Conservation (phyloP, 1,140 invertebrate genomes). For the Caerostris darwini region DNA sequence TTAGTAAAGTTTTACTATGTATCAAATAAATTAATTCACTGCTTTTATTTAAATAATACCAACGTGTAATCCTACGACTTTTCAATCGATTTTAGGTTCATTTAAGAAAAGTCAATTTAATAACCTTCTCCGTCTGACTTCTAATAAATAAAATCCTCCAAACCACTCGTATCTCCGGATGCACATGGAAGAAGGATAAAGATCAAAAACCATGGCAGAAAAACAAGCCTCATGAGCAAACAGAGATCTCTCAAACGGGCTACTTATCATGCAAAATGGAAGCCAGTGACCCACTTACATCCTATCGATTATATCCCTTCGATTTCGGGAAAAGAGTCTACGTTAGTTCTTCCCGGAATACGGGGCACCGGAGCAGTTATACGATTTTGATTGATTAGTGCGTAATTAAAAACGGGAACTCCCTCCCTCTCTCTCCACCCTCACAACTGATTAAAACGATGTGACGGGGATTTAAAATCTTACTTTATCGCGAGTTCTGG, state of each 20-base stretch:
- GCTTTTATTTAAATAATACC: too few species aligned
- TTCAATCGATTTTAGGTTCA: too few species aligned
- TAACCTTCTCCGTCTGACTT: too few species aligned
- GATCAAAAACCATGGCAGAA: not conserved
- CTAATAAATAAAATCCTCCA: not conserved
- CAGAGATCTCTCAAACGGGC: constrained; percentile 2
- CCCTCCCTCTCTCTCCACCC: not conserved
- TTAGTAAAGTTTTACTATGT: too few species aligned
- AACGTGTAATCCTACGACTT: too few species aligned
- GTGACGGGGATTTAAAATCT: not conserved
- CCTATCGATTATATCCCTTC: constrained; percentile 40
- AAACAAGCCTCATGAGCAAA: constrained; percentile 7
- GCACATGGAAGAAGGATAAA: not conserved
- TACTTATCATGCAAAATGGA: constrained; percentile 56
- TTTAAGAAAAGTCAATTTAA: too few species aligned
- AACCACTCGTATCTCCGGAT: not conserved
- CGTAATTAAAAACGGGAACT: not conserved
- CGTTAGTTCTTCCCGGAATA: not conserved
- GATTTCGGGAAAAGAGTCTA: constrained; percentile 9
- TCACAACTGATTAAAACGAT: not conserved
- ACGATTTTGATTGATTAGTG: constrained; percentile 23
- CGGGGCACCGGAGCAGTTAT: not conserved
- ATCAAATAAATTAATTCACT: too few species aligned
- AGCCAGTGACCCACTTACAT: constrained; percentile 53
- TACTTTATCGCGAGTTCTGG: not conserved